Conservation (phyloP, 2,113 vertebrate genomes). For the Brienomyrus longianalis region DNA sequence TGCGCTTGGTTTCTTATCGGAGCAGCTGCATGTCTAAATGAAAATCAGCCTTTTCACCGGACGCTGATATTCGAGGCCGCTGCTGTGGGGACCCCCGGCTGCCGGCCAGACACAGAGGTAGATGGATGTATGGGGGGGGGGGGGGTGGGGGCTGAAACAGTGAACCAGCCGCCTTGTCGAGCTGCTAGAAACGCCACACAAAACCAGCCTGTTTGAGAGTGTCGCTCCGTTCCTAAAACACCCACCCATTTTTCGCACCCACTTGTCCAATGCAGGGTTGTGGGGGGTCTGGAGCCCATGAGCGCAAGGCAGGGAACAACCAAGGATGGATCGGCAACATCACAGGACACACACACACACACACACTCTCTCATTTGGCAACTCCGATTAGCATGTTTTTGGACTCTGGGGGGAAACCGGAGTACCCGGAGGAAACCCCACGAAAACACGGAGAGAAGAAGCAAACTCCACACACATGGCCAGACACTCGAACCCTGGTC, state of each 20-base stretch:
- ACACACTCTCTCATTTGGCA: neutral
- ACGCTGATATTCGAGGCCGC: neutral
- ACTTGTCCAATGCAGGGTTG: neutral
- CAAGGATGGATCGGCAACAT: neutral
- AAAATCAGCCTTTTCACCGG: neutral
- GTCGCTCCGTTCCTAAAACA: neutral
- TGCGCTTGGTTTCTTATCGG: neutral
- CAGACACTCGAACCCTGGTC: neutral
- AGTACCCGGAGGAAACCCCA: neutral
- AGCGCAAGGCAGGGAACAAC: neutral
- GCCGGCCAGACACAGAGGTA: neutral
- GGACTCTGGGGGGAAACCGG: neutral
- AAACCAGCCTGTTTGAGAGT: neutral
- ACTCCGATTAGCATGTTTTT: neutral
- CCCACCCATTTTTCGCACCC: neutral
- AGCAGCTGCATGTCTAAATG: neutral
- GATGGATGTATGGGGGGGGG: neutral
- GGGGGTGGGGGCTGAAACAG: neutral
- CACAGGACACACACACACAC: neutral
- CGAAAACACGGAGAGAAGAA: neutral
- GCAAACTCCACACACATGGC: neutral
- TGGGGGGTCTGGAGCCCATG: neutral
- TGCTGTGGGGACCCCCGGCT: neutral
- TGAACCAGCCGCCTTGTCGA: neutral
- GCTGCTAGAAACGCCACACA: neutral